Evolutionary conservation across 2,797 vertebrate species (phyloP), one percentile per base, ranked within the genome.

Genomic region (Miichthys miiuy): DNA sequence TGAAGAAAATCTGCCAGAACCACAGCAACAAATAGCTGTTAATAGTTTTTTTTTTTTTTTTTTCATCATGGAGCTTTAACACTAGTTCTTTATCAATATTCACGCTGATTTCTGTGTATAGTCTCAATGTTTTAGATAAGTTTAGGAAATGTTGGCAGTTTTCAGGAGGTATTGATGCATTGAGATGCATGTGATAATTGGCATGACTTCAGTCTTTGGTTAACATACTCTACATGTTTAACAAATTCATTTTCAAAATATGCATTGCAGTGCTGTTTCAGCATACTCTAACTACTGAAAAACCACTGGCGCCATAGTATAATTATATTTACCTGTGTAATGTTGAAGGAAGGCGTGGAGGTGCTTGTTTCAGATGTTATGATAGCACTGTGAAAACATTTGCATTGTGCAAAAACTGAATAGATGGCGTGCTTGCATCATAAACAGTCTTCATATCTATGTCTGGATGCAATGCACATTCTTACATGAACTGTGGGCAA

Each of bases 351-450:
- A 86, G 51, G 89, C 81, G 84, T 86, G 85, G 81, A 84, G 86
- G 55, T n/a, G 54, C 38, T 68, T 51, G 56, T 67, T 75, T 89
- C 74, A 87, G 91, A 89, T 90, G 89, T 85, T 91, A 68, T 88
- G 85, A 90, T 89, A 91, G 64, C 65, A 25, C 85, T 85, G 80
- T 85, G 72, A 92, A 93, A 93, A 92, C 74, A 88, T 83, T 83
- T 71, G 63, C 64, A 61, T 68, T 73, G 34, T 38, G 74, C 62
- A 30, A 72, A 80, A 56, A 78, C 25, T 73, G 69, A 85, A 85
- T 71, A 85, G 56, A 80, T 72, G 63, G 47, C 62, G 58, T 73
- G 64, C 50, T 73, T 75, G 73, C 83, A 74, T 90, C 69, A 77
- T 41, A 52, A 74, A 58, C 54, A 70, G 62, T 77, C 55, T 69